These are phyloP conservation scores for Drosophila eohydei DNA, from an alignment of 2,888 invertebrate genomes.

Conservation along the genomic window DNA sequence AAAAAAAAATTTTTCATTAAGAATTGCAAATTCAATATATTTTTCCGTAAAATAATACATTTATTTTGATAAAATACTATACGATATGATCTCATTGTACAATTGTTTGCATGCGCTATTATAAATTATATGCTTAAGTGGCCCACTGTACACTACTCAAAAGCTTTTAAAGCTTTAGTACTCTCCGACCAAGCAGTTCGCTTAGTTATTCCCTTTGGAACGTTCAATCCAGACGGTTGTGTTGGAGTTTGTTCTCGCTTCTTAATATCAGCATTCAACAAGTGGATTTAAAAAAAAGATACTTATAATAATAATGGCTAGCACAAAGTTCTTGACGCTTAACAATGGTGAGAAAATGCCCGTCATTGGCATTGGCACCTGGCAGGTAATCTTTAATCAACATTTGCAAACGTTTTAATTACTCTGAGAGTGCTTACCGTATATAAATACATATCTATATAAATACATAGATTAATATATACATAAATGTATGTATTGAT, in stretches of 20 bases:
- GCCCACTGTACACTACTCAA: conserved; percentile 8
- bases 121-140: not conserved
- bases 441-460: not conserved
- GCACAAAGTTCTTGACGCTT: conserved; percentile 80
- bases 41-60: not conserved
- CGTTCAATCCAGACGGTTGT: conserved; percentile 26
- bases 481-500: not conserved
- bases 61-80: not conserved
- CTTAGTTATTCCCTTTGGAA: conserved; percentile 22
- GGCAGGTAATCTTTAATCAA: conserved; percentile 87
- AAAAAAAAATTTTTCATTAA: too few relatives aligned
- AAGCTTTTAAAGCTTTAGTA: conserved; percentile 24
- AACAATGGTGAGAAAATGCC: conserved; percentile 89
- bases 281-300: conserved; percentile 18
- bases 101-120: not conserved
- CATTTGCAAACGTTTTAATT: not conserved
- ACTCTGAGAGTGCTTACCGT: not conserved
- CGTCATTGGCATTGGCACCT: conserved; percentile 91
- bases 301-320: conserved; percentile 35
- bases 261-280: conserved; percentile 20
- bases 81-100: not conserved
- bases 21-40: too few relatives aligned
- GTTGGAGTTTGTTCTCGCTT: not conserved
- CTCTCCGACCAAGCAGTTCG: conserved; percentile 11
- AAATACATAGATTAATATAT: not conserved